Conservation (phyloP, 2,113 vertebrate species). For the Archilochus colubris region DNA sequence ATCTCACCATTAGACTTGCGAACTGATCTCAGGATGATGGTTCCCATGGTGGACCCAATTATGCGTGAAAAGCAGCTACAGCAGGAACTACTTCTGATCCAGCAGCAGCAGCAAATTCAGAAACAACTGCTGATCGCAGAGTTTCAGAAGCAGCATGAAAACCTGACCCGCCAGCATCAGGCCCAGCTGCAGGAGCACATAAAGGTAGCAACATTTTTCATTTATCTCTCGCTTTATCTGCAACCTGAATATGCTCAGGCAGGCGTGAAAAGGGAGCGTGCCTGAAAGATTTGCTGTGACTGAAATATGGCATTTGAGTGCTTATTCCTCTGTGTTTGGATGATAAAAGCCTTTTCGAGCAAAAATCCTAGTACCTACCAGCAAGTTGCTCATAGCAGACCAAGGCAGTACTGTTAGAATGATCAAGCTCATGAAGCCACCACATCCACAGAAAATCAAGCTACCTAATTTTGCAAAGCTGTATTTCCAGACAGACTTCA, state of each 20-base stretch:
- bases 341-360: background rate
- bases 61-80: conserved; percentile 94
- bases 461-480: background rate
- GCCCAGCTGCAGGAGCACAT: conserved; percentile 98
- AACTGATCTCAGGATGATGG: conserved; percentile 93
- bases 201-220: conserved; percentile 86
- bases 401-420: background rate
- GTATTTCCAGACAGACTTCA: background rate
- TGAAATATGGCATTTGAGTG: background rate
- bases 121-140: conserved; percentile 97
- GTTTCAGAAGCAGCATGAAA: conserved; percentile 99
- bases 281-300: background rate
- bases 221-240: background rate
- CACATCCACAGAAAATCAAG: background rate
- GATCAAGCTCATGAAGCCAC: background rate
- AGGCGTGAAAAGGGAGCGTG: background rate
- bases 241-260: background rate
- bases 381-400: background rate
- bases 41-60: conserved; percentile 88
- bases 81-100: conserved; percentile 94
- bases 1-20: conserved; percentile 91
- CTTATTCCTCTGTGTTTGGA: background rate
- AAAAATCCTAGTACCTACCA: background rate
- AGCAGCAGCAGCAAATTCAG: conserved; percentile 99
- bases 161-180: conserved; percentile 95